Percentiles rank a stretch among this genome's conserved stretches.
Conservation (phyloP, 2,888 invertebrate genomes). For the Digitonthophagus gazella region DNA sequence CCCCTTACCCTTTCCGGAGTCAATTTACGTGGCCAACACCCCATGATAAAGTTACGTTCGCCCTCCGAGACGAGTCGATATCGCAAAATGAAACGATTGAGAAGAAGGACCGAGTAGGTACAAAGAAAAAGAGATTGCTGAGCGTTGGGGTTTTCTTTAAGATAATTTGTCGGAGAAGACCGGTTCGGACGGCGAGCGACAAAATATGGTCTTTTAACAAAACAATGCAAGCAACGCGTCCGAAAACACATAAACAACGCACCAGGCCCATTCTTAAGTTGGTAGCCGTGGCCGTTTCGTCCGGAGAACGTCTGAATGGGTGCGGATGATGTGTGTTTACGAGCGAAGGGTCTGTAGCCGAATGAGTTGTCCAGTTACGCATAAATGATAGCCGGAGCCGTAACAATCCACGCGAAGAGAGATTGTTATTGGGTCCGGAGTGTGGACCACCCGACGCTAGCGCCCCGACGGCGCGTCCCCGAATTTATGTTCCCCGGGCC, state of each 20-base stretch:
- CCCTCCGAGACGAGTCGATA: not conserved
- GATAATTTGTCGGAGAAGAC: not conserved
- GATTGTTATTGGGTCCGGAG: conserved; percentile 12
- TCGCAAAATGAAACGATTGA: too few species aligned
- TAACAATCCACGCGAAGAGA: conserved; percentile 13
- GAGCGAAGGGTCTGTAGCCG: conserved; percentile 7
- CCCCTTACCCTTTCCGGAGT: conserved; percentile 19
- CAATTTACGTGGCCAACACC: conserved; percentile 22
- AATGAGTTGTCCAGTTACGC: conserved; percentile 14
- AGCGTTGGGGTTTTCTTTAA: too few species aligned
- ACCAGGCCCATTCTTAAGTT: not conserved
- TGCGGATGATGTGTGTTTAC: conserved; percentile 16
- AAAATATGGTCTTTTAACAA: not conserved
- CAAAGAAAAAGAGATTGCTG: too few species aligned
- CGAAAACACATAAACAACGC: not conserved
- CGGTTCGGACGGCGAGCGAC: not conserved
- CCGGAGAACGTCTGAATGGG: not conserved
- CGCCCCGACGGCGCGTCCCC: conserved; percentile 13
- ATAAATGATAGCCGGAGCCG: conserved; percentile 14
- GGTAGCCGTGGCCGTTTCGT: not conserved
- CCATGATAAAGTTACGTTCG: conserved; percentile 19
- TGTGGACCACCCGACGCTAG: conserved; percentile 8
- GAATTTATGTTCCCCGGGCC: conserved; percentile 14
- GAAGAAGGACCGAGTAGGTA: too few species aligned
- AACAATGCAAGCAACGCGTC: not conserved